Evolutionary conservation across 2,888 invertebrate species (phyloP).

Genomic region (Ichneumoninae sp.): DNA sequence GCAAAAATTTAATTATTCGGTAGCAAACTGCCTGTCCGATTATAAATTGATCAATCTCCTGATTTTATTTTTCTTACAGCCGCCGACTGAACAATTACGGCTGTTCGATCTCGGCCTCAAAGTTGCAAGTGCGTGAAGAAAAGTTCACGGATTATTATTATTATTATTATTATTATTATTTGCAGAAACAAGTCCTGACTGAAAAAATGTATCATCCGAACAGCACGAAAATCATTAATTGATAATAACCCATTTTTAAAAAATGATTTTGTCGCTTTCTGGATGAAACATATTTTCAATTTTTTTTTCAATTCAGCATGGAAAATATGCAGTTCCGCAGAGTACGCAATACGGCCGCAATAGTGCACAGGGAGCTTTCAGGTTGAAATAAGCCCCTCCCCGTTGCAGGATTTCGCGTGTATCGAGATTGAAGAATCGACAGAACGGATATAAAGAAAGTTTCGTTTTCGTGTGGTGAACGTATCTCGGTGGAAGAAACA

Average conservation of each 20-base stretch:
- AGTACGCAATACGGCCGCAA: neutral
- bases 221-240: neutral
- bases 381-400: neutral
- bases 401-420: neutral
- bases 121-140: neutral
- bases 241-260: too few relatives aligned
- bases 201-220: neutral
- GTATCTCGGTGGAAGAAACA: neutral
- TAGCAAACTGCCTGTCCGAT: neutral
- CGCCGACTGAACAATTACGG: neutral
- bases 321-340: neutral
- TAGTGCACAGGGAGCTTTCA: neutral
- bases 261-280: too few relatives aligned
- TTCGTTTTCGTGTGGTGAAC: slow-evolving; percentile 12
- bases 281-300: neutral
- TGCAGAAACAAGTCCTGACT: neutral
- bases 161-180: neutral
- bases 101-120: neutral
- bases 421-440: slow-evolving; percentile 53
- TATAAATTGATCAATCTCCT: neutral
- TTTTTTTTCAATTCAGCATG: neutral
- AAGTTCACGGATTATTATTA: too few relatives aligned
- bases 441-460: slow-evolving; percentile 29
- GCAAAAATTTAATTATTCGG: neutral
- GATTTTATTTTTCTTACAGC: neutral